phyloP scores from a whole-genome alignment of 2,113 vertebrate species.

The Galbula dea region DNA sequence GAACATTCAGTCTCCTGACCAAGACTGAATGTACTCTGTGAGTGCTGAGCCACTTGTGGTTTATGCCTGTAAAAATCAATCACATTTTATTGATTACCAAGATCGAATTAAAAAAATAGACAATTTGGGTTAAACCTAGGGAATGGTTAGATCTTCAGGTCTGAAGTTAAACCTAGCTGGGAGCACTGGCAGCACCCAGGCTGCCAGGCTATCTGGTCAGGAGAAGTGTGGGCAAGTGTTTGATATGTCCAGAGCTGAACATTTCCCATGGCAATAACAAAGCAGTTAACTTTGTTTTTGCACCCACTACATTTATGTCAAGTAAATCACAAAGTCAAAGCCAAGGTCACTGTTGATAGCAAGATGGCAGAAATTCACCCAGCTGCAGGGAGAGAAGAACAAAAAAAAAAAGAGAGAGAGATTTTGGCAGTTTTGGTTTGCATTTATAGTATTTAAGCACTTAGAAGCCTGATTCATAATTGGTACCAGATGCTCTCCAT shows the following conservation, averaged over 20 bases:
- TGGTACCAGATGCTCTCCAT: slow-evolving; percentile 27
- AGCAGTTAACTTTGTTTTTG: background rate
- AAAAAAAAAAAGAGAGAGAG: background rate
- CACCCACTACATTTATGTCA: background rate
- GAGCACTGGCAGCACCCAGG: background rate
- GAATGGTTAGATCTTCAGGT: background rate
- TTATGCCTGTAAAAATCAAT: slow-evolving; percentile 34
- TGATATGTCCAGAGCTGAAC: background rate
- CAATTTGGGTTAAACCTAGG: background rate
- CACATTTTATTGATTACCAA: background rate
- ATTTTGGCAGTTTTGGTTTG: background rate
- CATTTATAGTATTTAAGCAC: background rate
- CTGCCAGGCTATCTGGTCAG: background rate
- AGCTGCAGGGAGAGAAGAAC: background rate
- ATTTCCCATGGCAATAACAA: background rate
- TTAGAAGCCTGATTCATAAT: background rate
- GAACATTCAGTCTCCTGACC: slow-evolving; percentile 1
- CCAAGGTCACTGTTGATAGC: background rate
- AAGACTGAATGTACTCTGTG: background rate
- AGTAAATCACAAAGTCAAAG: background rate
- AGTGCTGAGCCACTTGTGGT: slow-evolving; percentile 23
- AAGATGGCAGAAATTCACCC: background rate
- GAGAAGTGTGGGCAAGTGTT: background rate
- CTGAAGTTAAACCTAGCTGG: background rate
- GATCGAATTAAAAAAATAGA: background rate